These are phyloP conservation scores for Nomada fucata DNA, from an alignment of 2,888 invertebrate genomes.

Conservation along the genomic window DNA sequence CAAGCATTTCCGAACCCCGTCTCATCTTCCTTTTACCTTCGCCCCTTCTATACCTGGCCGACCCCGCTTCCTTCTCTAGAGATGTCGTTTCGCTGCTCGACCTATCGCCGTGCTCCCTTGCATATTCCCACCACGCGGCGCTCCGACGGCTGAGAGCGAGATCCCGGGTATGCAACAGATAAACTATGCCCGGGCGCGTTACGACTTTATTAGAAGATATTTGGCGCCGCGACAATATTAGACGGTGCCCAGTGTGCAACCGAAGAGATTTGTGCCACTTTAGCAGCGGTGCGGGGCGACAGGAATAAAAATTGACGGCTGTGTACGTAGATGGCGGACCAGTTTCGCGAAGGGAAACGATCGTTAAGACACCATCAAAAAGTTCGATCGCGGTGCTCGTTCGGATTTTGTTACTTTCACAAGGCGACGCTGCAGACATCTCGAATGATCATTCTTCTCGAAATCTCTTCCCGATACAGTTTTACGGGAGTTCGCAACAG, in stretches of 20 bases:
- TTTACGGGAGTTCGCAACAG: conserved; percentile 13
- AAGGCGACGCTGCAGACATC: not conserved
- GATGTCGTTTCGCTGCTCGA: not conserved
- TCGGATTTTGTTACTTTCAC: conserved; percentile 24
- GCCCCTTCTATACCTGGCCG: conserved; percentile 11
- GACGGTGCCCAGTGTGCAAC: not conserved
- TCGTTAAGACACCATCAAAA: conserved; percentile 4
- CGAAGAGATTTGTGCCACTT: no score
- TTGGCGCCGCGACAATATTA: not conserved
- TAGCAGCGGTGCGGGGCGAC: not conserved
- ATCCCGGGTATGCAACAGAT: not conserved
- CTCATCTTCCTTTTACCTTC: conserved; percentile 33
- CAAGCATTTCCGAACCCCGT: conserved; percentile 43
- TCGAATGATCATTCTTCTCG: conserved; percentile 16
- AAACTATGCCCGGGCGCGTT: not conserved
- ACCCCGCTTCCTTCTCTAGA: not conserved
- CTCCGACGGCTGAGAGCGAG: no score
- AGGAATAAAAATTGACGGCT: not conserved
- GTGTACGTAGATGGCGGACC: not conserved
- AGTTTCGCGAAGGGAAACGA: not conserved
- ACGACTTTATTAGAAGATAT: not conserved
- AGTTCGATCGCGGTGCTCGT: conserved; percentile 20
- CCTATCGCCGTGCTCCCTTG: conserved; percentile 24
- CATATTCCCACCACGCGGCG: conserved; percentile 5
- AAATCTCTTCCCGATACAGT: conserved; percentile 11